Base-by-base conservation (phyloP, 1,140 invertebrate genomes). In the Rhysida immarginata region DNA sequence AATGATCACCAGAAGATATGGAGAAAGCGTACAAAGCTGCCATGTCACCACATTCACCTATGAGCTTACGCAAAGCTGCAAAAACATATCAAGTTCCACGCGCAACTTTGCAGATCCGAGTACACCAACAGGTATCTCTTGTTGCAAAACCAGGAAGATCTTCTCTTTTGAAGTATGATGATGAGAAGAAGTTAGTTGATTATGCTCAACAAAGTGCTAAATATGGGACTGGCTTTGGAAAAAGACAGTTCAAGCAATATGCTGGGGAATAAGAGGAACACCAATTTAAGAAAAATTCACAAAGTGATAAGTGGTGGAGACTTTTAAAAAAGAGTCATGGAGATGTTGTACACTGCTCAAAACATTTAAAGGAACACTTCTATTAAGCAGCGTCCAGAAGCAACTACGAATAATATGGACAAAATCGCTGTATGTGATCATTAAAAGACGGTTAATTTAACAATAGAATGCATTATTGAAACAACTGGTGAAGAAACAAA, bases 191-290 rank as follows among this genome's bases (percentile, higher is more conserved):
- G 20, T 24, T 52, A 8, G 20, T 52, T 35, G 50, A 52, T 20
- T 52, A 16, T 35, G 24, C 50, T 8, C 5, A 5, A 27, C 8
- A 52, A 26, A 8, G 50, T 21, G 50, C 50, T 26, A 35, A 20
- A 16, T 20, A 27, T 26, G 50, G 50, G 5, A 52, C 25, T 8
- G 50, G 50, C 26, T 52, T 52, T 35, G 50, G 50, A 35, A 52
- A 52, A 52, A 52, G n/a, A n/a, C n/a, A n/a, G n/a, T n/a, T n/a
- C n/a, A n/a, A n/a, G n/a, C n/a, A n/a, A n/a, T n/a, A n/a, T n/a
- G n/a, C n/a, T n/a, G n/a, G n/a, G n/a, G n/a, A n/a, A n/a, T n/a
- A n/a, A n/a, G n/a, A n/a, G n/a, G n/a, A n/a, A n/a, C n/a, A n/a
- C n/a, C n/a, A 18, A 49, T 49, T 49, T 24, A 49, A 49, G 46